Base-by-base conservation (phyloP, 2,888 invertebrate genomes). In the Cosmorhoe ocellata region DNA sequence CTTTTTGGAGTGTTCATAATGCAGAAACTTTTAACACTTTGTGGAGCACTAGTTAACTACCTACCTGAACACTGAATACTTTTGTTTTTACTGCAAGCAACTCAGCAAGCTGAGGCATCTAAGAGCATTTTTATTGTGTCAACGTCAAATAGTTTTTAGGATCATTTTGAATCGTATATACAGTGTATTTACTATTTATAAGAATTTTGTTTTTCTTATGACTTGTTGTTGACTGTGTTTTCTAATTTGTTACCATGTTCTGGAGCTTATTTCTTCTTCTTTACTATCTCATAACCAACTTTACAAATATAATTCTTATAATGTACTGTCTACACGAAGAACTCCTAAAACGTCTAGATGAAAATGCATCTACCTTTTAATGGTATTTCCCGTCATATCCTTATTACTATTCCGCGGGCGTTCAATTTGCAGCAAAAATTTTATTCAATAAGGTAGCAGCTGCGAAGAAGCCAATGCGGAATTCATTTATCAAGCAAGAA, bases 401-500 rank as follows among this genome's bases (percentile, higher is more conserved):
- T 53, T 27, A 51, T 54, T 53, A 60, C 48, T 42, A 47, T 51
- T 40, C 44, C 44, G 45, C 51, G 48, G 58, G 42, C 54, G 43
- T 65, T 64, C 67, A 68, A 76, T 69, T 71, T 69, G 59, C 61
- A 58, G 54, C 57, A 66, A 64, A 70, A 71, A 68, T 70, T 67
- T 65, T 67, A 76, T 68, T 63, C 50, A 61, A 69, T 66, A 59
- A 51, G 41, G 63, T 52, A 45, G 48, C 57, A 66, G 64, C 66
- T 71, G 65, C 65, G 38, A 45, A 42, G 39, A 49, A 50, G 42
- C 38, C 62, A 55, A 67, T 66, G 71, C 63, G 66, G 73, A 78
- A 74, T 79, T 70, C 69, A 76, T 78, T 80, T 79, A 79, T 74
- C 69, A 67, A 63, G 62, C 69, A 67, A 63, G 62, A 58, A 58